Evolutionary conservation across 37 sponge, comb jelly and placozoan species (phyloP), one percentile per base, ranked within the genome.

Genomic region (Oopsacas minuta): DNA sequence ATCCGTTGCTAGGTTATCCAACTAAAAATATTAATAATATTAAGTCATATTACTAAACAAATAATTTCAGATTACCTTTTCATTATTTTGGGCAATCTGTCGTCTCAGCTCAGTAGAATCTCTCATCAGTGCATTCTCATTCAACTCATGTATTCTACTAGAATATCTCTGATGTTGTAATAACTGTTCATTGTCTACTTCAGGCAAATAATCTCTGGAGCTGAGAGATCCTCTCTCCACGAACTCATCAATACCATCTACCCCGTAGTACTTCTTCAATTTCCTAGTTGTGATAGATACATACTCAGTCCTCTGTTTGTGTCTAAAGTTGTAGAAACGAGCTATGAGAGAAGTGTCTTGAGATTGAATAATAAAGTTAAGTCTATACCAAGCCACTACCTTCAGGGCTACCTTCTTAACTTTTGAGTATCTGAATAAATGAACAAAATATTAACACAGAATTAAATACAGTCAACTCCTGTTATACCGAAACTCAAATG

Each of bases 331-430:
- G 30, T 61, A 61, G 75, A 61, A 25, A 34, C 75, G 75, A 10
- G 75, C 75, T 10, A 61, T 10, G 30, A 61, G 75, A 3, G 75
- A 61, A 61, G 75, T 61, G 75, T 61, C 75, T 34, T 61, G 75
- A 25, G 75, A 25, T 34, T 61, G 75, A 12, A 61, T 61, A 7
- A 61, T n/a, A 34, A 61, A 61, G 75, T 61, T 61, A 34, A 61
- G 75, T 25, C 75, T 25, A 34, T 61, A 61, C 75, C 75, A 61
- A 34, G 75, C 75, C 7, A 61, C 75, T 34, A 61, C 75, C 75
- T 61, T 61, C 7, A 25, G 75, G 32, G 75, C 75, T 10, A 25
- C 30, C 75, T 61, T 61, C 75, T 61, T 61, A 10, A 61, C 75
- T 5, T 61, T 61, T 3, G 75, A 61, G 28, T 61, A 61, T 34